Conservation (phyloP, 2,888 invertebrate genomes). For the Mayetiola destructor region DNA sequence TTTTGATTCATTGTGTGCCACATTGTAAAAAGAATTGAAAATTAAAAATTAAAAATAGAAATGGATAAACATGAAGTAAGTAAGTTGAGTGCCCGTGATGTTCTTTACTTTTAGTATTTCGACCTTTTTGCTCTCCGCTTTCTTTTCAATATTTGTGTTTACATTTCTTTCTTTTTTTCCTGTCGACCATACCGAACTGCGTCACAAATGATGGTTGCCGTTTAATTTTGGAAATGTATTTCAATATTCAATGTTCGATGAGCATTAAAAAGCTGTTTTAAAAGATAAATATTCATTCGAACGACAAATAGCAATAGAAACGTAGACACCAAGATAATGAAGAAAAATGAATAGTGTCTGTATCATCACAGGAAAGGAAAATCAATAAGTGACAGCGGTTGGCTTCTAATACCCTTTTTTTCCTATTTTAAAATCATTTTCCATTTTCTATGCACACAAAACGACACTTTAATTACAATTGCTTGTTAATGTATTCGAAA, state of each 20-base stretch:
- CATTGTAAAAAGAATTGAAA: too few relatives aligned
- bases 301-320: too few relatives aligned
- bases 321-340: too few relatives aligned
- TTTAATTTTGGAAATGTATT: constrained; percentile 4
- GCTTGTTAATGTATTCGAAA: constrained; percentile 8
- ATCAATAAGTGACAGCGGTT: constrained; percentile 10
- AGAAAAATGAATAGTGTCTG: too few relatives aligned
- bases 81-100: neutral
- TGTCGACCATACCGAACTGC: neutral
- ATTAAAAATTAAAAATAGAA: too few relatives aligned
- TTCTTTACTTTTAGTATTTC: too few relatives aligned
- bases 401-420: constrained; percentile 3
- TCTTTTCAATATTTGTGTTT: neutral
- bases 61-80: neutral
- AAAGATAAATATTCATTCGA: too few relatives aligned
- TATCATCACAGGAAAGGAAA: too few relatives aligned
- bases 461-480: neutral
- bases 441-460: neutral
- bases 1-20: too few relatives aligned
- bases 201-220: neutral
- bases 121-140: neutral
- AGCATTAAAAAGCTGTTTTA: too few relatives aligned
- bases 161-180: neutral
- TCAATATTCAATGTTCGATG: neutral
- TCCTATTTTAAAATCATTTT: neutral